phyloP scores from a whole-genome alignment of 2,113 vertebrate genomes.

The Pterocles orientalis region DNA sequence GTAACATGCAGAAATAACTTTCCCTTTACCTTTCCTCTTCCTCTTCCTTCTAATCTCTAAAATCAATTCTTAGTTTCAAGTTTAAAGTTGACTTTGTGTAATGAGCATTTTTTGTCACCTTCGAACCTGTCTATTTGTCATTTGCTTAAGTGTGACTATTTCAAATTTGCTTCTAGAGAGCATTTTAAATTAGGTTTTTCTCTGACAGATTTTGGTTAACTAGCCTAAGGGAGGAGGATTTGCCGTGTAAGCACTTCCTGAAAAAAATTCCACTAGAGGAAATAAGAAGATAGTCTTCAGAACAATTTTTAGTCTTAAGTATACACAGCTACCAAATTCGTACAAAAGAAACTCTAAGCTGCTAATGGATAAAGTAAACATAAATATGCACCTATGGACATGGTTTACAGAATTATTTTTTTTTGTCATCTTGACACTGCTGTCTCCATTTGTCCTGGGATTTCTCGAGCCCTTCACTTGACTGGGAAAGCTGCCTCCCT shows the following conservation, averaged over 20 bases:
- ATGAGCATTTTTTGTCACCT: neutral
- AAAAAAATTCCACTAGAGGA: neutral
- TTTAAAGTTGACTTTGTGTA: neutral
- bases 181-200: neutral
- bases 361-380: neutral
- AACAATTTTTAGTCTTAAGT: neutral
- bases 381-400: accelerated
- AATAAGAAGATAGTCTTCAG: neutral
- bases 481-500: neutral
- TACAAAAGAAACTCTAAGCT: neutral
- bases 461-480: neutral
- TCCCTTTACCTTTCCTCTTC: neutral
- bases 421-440: neutral
- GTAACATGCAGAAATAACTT: neutral
- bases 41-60: neutral
- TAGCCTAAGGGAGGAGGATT: neutral
- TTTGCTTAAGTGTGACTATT: neutral
- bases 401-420: neutral
- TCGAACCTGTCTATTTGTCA: neutral
- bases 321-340: neutral
- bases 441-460: neutral
- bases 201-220: neutral
- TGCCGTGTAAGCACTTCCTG: neutral
- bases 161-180: neutral
- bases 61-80: neutral